Percentiles rank a stretch among this genome's conserved stretches.
These are phyloP conservation scores for Coilia nasus DNA, from an alignment of 2,797 vertebrate genomes.

Conservation along the genomic window DNA sequence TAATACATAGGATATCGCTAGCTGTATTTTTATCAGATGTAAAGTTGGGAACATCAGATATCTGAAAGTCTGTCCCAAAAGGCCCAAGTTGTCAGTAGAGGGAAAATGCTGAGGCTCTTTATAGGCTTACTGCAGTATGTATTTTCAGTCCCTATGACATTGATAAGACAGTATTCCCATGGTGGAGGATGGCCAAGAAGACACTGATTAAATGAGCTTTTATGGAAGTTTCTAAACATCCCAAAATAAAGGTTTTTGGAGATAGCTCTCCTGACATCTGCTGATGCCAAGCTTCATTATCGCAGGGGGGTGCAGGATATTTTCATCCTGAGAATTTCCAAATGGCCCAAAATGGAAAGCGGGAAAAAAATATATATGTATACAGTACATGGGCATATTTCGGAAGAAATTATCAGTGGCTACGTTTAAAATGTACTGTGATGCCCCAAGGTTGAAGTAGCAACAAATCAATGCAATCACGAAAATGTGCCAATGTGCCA, in stretches of 20 bases:
- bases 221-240: slow-evolving; percentile 52
- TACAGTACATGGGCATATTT: neutral
- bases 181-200: neutral
- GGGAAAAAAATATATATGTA: neutral
- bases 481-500: neutral
- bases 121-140: slow-evolving; percentile 8
- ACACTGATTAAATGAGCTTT: slow-evolving; percentile 45
- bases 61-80: too few relatives aligned
- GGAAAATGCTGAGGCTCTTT: neutral
- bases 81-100: neutral
- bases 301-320: slow-evolving; percentile 14
- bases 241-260: slow-evolving; percentile 36
- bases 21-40: too few relatives aligned
- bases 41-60: too few relatives aligned
- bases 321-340: slow-evolving; percentile 43
- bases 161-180: neutral
- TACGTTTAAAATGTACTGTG: neutral
- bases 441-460: neutral
- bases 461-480: neutral
- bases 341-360: slow-evolving; percentile 21
- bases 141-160: neutral
- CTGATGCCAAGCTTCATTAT: slow-evolving; percentile 42
- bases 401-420: neutral
- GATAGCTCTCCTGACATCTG: slow-evolving; percentile 51
- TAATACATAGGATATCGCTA: too few relatives aligned